These are phyloP conservation scores for Pogonophryne albipinna DNA, from an alignment of 2,797 vertebrate species.

Conservation along the genomic window DNA sequence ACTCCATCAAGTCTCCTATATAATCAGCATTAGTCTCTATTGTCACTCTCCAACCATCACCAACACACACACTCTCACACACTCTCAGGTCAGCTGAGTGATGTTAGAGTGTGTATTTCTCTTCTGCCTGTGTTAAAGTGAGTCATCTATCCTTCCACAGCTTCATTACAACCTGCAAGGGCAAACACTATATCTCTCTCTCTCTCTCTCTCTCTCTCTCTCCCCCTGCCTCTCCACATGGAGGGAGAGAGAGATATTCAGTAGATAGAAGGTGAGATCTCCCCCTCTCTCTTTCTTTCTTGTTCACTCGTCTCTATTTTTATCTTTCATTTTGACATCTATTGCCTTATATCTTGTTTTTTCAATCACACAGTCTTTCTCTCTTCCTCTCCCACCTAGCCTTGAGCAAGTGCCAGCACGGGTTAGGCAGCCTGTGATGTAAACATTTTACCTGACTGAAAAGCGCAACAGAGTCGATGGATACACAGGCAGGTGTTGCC, in stretches of 20 bases:
- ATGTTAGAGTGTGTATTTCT: conserved; percentile 75
- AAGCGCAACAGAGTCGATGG: conserved; percentile 25
- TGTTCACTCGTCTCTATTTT: conserved; percentile 71
- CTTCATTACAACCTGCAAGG: conserved; percentile 84
- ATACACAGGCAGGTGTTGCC: background rate
- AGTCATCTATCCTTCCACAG: conserved; percentile 83
- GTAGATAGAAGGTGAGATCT: conserved; percentile 67
- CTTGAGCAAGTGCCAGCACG: conserved; percentile 50
- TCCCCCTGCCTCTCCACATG: conserved; percentile 71
- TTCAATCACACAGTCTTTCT: conserved; percentile 56
- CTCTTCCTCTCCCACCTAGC: conserved; percentile 50
- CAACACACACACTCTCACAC: conserved; percentile 41
- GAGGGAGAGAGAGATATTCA: conserved; percentile 68
- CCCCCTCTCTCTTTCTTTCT: conserved; percentile 56
- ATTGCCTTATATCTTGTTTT: conserved; percentile 58
- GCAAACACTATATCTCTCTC: conserved; percentile 79
- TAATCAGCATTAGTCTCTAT: conserved; percentile 75
- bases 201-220: conserved; percentile 67
- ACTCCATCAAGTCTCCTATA: conserved; percentile 62
- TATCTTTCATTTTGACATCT: conserved; percentile 67
- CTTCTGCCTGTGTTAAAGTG: conserved; percentile 76
- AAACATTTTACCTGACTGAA: conserved; percentile 46
- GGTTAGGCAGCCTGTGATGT: conserved; percentile 49
- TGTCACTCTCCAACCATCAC: conserved; percentile 50
- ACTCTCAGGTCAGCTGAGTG: conserved; percentile 71